Evolutionary conservation across 1,140 invertebrate species (phyloP), one percentile per base, ranked within the genome.

Genomic region (Bombus sylvicola): DNA sequence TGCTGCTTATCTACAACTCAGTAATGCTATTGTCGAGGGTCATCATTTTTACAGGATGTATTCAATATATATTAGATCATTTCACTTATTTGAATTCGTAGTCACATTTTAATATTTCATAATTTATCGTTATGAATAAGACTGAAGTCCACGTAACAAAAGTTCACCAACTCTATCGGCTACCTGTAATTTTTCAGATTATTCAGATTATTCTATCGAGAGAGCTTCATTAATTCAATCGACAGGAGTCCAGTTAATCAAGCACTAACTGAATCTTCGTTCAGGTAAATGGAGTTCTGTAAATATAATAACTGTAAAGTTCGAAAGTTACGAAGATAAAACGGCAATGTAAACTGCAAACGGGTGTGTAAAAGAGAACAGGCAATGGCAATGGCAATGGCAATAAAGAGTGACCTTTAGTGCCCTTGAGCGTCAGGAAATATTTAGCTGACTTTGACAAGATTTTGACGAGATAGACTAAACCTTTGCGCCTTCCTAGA

Each of bases 401-500:
- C 34, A 28, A 68, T 25, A 57, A 59, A 34, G 39, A 64, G 28
- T 28, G 74, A 83, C 73, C 59, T 89, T 88, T 80, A 73, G 57
- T 18, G 77, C 25, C 12, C 6, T 37, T 10, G 31, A 37, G 22
- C 47, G 77, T 87, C 66, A n/a, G 53, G 59, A 89, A 87, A 81
- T 90, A 64, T 90, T 89, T 87, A 87, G 77, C 71, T 39, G 68
- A 47, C 72, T 74, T 80, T 75, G 74, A 72, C 53, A 53, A 3
- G 18, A 64, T 73, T 28, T 37, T 28, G 53, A 64, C 57, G 15
- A 37, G 47, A 10, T 53, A 74, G 47, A 75, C 71, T 77, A 83
- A 87, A 89, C 57, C 8, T 18, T 47, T 41, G 37, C n/a, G n/a
- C 9, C 9, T 76, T 57, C 37, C 28, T 28, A 39, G 41, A 39